Percentiles rank a stretch among this genome's conserved stretches.
Conservation (phyloP, 2,113 vertebrate species). For the Melanerpes aurifrons region DNA sequence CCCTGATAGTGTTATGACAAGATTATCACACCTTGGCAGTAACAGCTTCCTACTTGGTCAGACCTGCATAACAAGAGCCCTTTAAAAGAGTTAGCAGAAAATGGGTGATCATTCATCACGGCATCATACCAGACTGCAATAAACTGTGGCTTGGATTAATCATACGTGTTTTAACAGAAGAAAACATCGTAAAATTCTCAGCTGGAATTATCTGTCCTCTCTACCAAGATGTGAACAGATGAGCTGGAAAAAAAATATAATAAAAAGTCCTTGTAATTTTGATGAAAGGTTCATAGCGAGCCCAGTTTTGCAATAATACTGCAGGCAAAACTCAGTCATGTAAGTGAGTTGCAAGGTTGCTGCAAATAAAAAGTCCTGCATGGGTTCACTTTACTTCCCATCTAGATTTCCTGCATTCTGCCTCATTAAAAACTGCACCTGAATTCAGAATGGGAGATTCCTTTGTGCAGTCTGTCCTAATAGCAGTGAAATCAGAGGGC, state of each 20-base stretch:
- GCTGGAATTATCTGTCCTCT: neutral
- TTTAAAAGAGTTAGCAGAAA: neutral
- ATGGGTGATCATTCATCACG: neutral
- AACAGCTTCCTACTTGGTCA: neutral
- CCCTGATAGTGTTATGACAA: neutral
- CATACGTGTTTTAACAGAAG: neutral
- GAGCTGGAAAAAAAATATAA: neutral
- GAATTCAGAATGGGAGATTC: neutral
- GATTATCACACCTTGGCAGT: neutral
- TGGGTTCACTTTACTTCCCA: neutral
- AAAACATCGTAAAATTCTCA: neutral
- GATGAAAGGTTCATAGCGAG: neutral
- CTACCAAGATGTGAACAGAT: neutral
- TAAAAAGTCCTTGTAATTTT: neutral
- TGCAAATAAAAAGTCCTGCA: neutral
- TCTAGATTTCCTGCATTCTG: neutral
- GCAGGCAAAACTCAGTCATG: neutral
- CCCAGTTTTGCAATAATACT: neutral
- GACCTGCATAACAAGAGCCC: neutral
- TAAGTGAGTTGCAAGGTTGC: neutral
- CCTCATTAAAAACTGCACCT: neutral
- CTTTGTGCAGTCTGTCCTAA: conserved; percentile 4
- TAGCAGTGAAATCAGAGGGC: neutral
- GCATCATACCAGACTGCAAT: neutral
- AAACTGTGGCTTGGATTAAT: neutral